Evolutionary conservation across 1,140 invertebrate genomes (phyloP).

Genomic region (Bombus balteatus): DNA sequence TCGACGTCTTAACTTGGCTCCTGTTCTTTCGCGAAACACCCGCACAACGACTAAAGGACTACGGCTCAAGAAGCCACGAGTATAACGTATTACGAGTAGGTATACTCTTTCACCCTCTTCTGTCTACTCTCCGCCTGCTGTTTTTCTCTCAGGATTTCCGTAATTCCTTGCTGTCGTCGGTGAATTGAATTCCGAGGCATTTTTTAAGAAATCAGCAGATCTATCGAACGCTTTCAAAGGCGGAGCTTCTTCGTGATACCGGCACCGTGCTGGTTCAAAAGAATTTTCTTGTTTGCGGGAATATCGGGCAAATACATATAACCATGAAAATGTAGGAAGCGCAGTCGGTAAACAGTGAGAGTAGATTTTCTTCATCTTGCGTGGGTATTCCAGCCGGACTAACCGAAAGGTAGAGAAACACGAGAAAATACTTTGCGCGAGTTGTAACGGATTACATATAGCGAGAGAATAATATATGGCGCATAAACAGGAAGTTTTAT

Average conservation of each 20-base stretch:
- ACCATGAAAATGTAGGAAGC: not conserved
- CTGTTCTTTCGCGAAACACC: conserved; percentile 3
- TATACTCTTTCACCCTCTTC: too few relatives aligned
- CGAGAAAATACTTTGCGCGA: not conserved
- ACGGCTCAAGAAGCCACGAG: not conserved
- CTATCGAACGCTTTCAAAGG: too few relatives aligned
- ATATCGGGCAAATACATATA: not conserved
- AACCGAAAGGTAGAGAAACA: not conserved
- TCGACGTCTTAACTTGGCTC: conserved; percentile 19
- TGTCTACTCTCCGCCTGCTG: not conserved
- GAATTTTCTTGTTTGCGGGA: not conserved
- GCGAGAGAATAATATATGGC: too few relatives aligned
- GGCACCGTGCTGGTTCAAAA: too few relatives aligned
- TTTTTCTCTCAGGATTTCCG: not conserved
- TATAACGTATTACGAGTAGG: not conserved
- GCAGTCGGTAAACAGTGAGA: not conserved
- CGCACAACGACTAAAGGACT: conserved; percentile 10
- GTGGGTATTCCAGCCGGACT: not conserved
- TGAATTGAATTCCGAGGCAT: conserved; percentile 16
- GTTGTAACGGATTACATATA: too few relatives aligned
- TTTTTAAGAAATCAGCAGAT: not conserved
- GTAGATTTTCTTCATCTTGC: not conserved
- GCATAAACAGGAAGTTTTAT: not conserved
- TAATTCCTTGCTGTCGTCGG: not conserved
- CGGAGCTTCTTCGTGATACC: too few relatives aligned